Base-by-base conservation (phyloP, 2,888 invertebrate genomes). In the Drosophila neonasuta region DNA sequence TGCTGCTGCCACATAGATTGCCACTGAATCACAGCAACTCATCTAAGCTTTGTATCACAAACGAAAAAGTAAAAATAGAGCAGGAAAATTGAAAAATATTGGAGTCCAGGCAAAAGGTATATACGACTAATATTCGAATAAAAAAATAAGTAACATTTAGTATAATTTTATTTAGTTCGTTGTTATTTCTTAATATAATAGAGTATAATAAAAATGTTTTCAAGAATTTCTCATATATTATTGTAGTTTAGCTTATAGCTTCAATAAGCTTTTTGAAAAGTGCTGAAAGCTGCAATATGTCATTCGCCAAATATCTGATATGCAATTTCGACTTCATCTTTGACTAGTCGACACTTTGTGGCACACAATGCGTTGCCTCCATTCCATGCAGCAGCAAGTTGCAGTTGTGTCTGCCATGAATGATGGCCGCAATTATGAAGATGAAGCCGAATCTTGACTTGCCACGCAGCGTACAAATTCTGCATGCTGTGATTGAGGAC, bases 1-100 rank as follows among this genome's bases (percentile, higher is more conserved):
- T 39, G 7, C 13, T n/a, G 36, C 7, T 13, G 39, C 39, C 13
- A 39, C 39, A 39, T 7, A 13, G 39, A n/a, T 39, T 39, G 39
- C 39, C 13, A 39, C 13, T 34, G 11, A 34, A 34, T 34, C 34
- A 34, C 4, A 34, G 24, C 7, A 5, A 39, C 2, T 7, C 5
- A 0, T 6, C 39, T 13, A 39, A 1, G 1, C 39, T 39, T 13
- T 39, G 39, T 11, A n/a, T n/a, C 5, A 11, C n/a, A 68, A 42
- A 42, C 46, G 36, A 74, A 72, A 63, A 79, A 74, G 68, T 63
- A 67, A 36, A 50, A 75, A 76, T 74, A 55, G 55, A 71, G 64
- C 59, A 36, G 11, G 50, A 71, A 74, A 77, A 77, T 79, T 71
- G 24, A 66, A 1, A 32, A 32, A 8, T 11, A 11, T 3, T 34